phyloP scores from a whole-genome alignment of 2,888 invertebrate genomes.

The Tricholauxania praeusta region DNA sequence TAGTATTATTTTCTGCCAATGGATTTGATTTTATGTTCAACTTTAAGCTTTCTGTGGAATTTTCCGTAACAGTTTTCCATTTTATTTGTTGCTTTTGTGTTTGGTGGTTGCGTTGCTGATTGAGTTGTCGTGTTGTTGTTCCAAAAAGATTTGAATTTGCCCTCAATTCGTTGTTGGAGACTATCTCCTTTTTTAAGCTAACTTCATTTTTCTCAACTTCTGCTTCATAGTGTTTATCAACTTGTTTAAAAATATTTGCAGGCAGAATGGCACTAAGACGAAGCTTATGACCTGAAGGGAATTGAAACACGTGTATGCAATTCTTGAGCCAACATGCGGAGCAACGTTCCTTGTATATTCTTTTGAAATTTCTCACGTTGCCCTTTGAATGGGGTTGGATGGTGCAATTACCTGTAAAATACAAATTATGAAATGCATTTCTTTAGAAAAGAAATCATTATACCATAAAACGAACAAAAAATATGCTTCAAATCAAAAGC shows the following conservation, averaged over 20 bases:
- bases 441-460: background rate
- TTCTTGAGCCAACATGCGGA: constrained; percentile 90
- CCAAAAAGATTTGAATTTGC: constrained; percentile 38
- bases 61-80: constrained; percentile 54
- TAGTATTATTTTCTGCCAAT: constrained; percentile 62
- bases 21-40: constrained; percentile 59
- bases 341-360: constrained; percentile 81
- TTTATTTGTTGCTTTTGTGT: constrained; percentile 48
- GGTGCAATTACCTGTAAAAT: constrained; percentile 73
- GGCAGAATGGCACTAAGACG: constrained; percentile 79
- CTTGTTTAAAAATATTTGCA: constrained; percentile 10
- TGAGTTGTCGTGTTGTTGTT: constrained; percentile 26
- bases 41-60: constrained; percentile 44
- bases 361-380: constrained; percentile 70
- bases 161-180: constrained; percentile 21
- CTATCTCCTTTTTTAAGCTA: constrained; percentile 48
- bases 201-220: constrained; percentile 66
- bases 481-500: background rate
- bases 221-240: background rate
- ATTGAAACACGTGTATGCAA: constrained; percentile 84
- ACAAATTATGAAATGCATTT: background rate
- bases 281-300: constrained; percentile 77
- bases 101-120: constrained; percentile 24
- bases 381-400: constrained; percentile 77
- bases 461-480: constrained; percentile 17